phyloP scores from a whole-genome alignment of 2,888 invertebrate genomes.

The Fragum sueziense region DNA sequence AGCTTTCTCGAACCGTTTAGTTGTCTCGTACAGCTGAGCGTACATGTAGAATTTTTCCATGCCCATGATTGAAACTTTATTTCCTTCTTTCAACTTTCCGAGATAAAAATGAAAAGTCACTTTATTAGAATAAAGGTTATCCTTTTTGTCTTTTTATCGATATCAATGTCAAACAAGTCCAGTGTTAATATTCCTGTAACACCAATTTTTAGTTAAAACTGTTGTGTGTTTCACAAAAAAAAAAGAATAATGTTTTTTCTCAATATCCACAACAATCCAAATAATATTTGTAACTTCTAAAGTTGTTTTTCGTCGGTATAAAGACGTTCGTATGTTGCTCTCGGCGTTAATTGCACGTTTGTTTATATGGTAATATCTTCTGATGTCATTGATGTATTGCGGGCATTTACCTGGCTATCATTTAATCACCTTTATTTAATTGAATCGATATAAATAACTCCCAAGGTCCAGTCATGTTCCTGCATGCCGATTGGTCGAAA shows the following conservation, averaged over 20 bases:
- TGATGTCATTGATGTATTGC: neutral
- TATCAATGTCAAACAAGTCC: neutral
- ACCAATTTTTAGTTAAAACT: no score
- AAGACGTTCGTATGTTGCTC: no score
- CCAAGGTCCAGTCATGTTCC: neutral
- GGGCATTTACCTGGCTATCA: neutral
- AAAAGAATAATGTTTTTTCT: no score
- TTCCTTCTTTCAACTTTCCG: neutral
- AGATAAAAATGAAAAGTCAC: neutral
- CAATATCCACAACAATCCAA: no score
- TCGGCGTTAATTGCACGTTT: no score
- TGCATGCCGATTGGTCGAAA: neutral
- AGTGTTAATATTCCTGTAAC: no score
- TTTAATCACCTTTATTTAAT: neutral
- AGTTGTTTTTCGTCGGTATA: no score
- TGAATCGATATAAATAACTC: neutral
- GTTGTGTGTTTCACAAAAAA: no score
- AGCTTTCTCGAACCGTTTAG: constrained; percentile 45
- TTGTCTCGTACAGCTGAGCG: constrained; percentile 55
- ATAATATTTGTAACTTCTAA: no score
- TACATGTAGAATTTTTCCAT: constrained; percentile 63
- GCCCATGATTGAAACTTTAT: constrained; percentile 38
- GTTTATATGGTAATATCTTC: neutral
- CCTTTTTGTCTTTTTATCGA: neutral
- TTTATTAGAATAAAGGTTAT: neutral